Evolutionary conservation across 2,888 invertebrate genomes (phyloP), one percentile per base, ranked within the genome.

Genomic region (Dolichopus griseipennis): DNA sequence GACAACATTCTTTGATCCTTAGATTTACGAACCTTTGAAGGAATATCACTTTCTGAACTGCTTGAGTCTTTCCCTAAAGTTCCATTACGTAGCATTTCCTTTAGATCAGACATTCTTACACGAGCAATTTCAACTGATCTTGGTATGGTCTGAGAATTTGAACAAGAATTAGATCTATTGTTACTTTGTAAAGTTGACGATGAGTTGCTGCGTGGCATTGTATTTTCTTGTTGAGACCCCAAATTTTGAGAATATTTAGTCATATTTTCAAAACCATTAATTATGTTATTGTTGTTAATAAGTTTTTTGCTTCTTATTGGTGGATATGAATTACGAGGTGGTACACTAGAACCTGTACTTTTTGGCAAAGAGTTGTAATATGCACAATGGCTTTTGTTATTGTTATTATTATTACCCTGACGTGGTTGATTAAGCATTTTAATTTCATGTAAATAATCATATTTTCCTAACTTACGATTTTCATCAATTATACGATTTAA

Each of bases 291-390:
- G 67, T 69, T 7, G 33, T 37, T 66, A 62, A 62, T 34, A 2
- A 21, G 22, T 69, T 77, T 81, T 83, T 85, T 85, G 76, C 83
- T 84, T 79, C 83, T 83, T 74, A 85, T 84, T 64, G 86, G 85
- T 74, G 86, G 86, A 78, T 86, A 86, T 74, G 86, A 86, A 81
- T 86, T 86, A 76, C 86, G 83, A 65, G 86, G 86, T 77, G 86
- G 85, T 78, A 85, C 83, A 83, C 84, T 83, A 75, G 85, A 84
- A 80, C 85, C 84, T 78, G 84, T 72, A 22, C 76, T 76, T 72
- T 82, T 81, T 12, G 81, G 82, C 71, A 82, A 70, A 7, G 82
- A 81, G 65, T 81, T 81, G 66, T 80, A 82, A 65, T 77, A 77
- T 0, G 74, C 72, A 15, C 33, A n/a, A 18, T 34, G 22, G 34